Evolutionary conservation across 2,797 vertebrate species (phyloP).

Genomic region (Carcharodon carcharias): DNA sequence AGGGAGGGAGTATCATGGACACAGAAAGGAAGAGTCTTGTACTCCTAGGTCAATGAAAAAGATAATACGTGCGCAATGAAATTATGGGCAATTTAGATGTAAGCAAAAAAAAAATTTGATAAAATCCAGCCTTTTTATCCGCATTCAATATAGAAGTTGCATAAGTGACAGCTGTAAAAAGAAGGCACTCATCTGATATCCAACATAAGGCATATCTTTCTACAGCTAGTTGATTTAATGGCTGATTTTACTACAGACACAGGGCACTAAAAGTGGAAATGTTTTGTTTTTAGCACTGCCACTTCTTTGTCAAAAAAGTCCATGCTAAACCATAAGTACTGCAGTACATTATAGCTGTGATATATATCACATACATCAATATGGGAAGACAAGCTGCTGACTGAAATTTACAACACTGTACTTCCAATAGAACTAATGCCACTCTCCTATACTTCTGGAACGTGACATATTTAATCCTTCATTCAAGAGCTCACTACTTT

Average conservation of each 20-base stretch:
- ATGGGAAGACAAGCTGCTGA: neutral
- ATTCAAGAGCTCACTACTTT: neutral
- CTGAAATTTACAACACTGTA: neutral
- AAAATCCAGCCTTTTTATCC: neutral
- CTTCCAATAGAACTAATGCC: neutral
- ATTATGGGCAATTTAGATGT: neutral
- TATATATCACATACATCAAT: neutral
- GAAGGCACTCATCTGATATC: neutral
- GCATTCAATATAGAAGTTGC: neutral
- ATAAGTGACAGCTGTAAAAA: neutral
- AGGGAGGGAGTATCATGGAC: neutral
- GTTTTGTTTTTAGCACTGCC: neutral
- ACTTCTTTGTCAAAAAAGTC: neutral
- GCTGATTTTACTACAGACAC: neutral
- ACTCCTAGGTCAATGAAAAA: neutral
- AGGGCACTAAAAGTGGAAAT: neutral
- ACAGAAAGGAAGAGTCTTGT: neutral
- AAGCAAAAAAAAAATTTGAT: neutral
- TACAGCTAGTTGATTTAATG: neutral
- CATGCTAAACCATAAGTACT: neutral
- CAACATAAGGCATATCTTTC: neutral
- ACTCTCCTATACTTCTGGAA: neutral
- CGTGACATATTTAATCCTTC: neutral
- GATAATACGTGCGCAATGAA: neutral
- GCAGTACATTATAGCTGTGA: neutral